Evolutionary conservation across 2,888 invertebrate genomes (phyloP).

Genomic region (Drosophila subsilvestris): DNA sequence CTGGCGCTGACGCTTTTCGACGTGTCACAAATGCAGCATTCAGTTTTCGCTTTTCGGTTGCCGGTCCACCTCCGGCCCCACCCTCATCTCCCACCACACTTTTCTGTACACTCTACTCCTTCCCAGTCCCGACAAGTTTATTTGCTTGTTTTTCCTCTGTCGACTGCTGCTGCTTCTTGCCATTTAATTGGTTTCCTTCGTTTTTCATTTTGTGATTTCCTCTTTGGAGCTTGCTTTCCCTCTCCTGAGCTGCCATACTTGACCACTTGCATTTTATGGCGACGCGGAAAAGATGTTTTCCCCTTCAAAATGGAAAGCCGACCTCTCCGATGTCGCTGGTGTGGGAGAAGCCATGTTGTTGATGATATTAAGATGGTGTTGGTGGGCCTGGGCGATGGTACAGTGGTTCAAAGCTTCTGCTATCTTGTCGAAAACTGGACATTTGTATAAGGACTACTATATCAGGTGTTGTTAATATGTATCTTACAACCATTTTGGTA

Average conservation of each 20-base stretch:
- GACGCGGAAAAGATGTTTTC: slow-evolving; percentile 77
- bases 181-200: slow-evolving; percentile 73
- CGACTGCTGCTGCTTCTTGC: slow-evolving; percentile 54
- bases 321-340: background rate
- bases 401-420: slow-evolving; percentile 31
- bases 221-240: slow-evolving; percentile 24
- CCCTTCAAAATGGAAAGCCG: slow-evolving; percentile 28
- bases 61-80: slow-evolving; percentile 1
- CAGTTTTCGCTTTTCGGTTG: slow-evolving; percentile 27
- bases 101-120: background rate
- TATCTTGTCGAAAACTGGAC: background rate
- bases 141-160: slow-evolving; percentile 72
- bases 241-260: slow-evolving; percentile 33
- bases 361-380: slow-evolving; percentile 68
- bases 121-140: slow-evolving; percentile 57
- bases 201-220: slow-evolving; percentile 50
- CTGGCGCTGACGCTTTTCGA: slow-evolving; percentile 71
- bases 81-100: background rate
- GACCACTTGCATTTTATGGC: slow-evolving; percentile 79
- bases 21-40: slow-evolving; percentile 72
- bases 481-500: too few species aligned
- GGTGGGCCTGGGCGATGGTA: slow-evolving; percentile 31
- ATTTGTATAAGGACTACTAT: background rate
- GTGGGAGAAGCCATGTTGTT: slow-evolving; percentile 69
- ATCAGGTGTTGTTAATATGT: background rate